phyloP scores from a whole-genome alignment of 2,888 invertebrate species.

The Spodoptera littoralis region DNA sequence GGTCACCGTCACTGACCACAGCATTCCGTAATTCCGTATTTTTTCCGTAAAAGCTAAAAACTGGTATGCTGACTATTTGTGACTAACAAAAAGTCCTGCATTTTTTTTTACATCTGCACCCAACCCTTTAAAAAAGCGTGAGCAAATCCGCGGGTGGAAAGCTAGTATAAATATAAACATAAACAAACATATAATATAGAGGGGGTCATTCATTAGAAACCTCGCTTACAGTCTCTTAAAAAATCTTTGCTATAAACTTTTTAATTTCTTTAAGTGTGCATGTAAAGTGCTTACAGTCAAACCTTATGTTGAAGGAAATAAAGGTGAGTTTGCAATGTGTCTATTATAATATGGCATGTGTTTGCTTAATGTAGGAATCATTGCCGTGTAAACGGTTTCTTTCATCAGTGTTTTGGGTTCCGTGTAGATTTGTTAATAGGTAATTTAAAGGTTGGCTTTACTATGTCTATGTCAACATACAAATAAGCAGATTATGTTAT shows the following conservation, averaged over 20 bases:
- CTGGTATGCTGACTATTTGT: no score
- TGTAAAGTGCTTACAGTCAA: slow-evolving; percentile 19
- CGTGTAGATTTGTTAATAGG: slow-evolving; percentile 7
- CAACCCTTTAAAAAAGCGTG: no score
- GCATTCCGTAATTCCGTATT: no score
- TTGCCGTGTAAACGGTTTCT: slow-evolving; percentile 62
- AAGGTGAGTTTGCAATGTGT: slow-evolving; percentile 35
- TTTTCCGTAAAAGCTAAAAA: no score
- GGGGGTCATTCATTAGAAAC: slow-evolving; percentile 57
- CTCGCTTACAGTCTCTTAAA: slow-evolving; percentile 35
- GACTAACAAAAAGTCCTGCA: no score
- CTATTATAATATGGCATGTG: slow-evolving; percentile 47
- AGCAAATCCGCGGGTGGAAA: no score
- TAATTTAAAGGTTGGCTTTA: neutral
- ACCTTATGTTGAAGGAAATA: slow-evolving; percentile 40
- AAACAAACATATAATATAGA: slow-evolving; percentile 28
- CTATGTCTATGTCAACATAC: no score
- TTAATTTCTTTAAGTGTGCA: slow-evolving; percentile 54
- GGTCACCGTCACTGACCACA: no score
- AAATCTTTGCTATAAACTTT: slow-evolving; percentile 42
- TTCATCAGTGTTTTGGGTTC: slow-evolving; percentile 59
- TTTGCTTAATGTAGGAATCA: slow-evolving; percentile 59
- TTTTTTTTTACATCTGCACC: no score
- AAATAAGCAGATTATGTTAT: no score
- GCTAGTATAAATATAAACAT: slow-evolving; percentile 11